Base-by-base conservation (phyloP, 2,888 invertebrate species). In the Neocrepidodera transversa region DNA sequence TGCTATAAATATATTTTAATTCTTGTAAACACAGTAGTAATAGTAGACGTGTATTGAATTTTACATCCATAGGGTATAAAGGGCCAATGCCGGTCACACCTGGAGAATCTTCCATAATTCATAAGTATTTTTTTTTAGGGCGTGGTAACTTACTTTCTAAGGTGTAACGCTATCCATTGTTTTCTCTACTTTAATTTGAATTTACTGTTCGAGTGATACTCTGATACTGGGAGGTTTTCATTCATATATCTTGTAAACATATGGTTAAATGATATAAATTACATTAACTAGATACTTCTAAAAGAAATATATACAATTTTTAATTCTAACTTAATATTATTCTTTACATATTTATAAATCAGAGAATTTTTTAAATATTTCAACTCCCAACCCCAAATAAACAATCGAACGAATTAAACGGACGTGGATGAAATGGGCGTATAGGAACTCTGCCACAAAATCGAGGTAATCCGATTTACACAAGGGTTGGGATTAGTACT, bases 181-280 rank as follows among this genome's bases (percentile, higher is more conserved):
- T 50, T 50, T 38, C 50, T 50, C 50, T 16, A 35, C 18, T 50
- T 50, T 50, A 50, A 50, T 50, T 50, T 50, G 38, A 50, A 50
- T 50, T 50, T 50, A 50, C 35, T 49, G 49, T 18, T 49, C 20
- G 20, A 6, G 20, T 36, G 38, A 38, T 38, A 50, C 38, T 23
- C 18, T 18, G 20, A 38, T 38, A 50, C 38, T 35, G 2, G 35
- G 14, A 35, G 13, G 13, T 35, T 50, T 38, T 36, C 26, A 50
- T 23, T 11, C 50, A 38, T 50, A 38, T 50, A 50, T 50, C 50
- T 36, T n/a, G 50, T 11, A 50, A 50, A 50, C 38, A 50, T 50
- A 50, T 50, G 50, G 50, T 50, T 20, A 26, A 16, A 14, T 26
- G 28, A 50, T 50, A 38, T 50, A 28, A 51, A 51, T 51, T 42